phyloP scores from a whole-genome alignment of 2,113 vertebrate genomes.

The Pogona vitticeps region DNA sequence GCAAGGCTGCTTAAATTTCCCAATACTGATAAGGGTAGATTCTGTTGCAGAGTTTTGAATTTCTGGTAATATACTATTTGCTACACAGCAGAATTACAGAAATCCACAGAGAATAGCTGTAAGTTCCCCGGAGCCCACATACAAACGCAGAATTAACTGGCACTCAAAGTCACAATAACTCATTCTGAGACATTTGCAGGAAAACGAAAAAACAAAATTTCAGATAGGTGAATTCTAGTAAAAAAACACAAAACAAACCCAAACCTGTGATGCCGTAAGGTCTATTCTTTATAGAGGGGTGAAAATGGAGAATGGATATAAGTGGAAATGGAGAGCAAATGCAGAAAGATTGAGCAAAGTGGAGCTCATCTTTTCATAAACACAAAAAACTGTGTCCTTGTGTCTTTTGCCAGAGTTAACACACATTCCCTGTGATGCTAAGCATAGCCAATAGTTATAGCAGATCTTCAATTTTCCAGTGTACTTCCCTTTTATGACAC shows the following conservation, averaged over 20 bases:
- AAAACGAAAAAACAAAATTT: no score
- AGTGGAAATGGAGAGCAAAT: slow-evolving; percentile 8
- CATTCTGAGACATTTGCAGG: no score
- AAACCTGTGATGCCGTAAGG: neutral
- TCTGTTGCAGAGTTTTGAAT: no score
- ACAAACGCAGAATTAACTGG: no score
- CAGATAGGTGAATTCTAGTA: no score
- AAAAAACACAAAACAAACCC: neutral
- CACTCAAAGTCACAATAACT: no score
- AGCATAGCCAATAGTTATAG: neutral
- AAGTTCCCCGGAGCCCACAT: no score
- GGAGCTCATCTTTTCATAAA: neutral
- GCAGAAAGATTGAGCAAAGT: neutral
- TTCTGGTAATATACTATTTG: no score
- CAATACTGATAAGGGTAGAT: no score
- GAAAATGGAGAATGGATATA: neutral
- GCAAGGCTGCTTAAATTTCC: no score
- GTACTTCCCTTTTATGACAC: neutral
- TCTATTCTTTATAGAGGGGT: neutral
- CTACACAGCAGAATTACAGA: no score
- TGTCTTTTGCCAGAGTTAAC: slow-evolving; percentile 5
- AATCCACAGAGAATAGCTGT: no score
- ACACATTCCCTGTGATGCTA: neutral
- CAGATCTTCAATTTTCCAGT: slow-evolving; percentile 27
- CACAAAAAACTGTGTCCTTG: fast-evolving